phyloP scores from a whole-genome alignment of 2,888 invertebrate species.

The Spisula subtruncata region DNA sequence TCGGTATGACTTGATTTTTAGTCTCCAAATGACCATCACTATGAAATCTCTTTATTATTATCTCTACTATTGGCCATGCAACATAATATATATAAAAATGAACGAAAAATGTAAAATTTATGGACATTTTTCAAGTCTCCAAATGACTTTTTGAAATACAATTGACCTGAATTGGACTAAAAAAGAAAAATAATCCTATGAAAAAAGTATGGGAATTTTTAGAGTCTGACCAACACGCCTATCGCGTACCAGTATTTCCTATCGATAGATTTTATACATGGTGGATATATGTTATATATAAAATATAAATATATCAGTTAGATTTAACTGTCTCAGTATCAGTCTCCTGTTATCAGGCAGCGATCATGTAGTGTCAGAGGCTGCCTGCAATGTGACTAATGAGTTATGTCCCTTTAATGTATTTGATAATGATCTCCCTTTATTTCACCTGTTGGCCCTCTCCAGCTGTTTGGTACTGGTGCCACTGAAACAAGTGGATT shows the following conservation, averaged over 20 bases:
- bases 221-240: background rate
- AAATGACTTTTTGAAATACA: too few species aligned
- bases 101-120: too few species aligned
- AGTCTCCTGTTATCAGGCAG: background rate
- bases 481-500: conserved; percentile 58
- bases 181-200: too few species aligned
- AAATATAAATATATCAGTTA: background rate
- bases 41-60: too few species aligned
- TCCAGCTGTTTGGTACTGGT: conserved; percentile 44
- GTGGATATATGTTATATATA: background rate
- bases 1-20: too few species aligned
- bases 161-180: too few species aligned
- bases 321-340: background rate
- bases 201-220: too few species aligned
- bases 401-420: conserved; percentile 57
- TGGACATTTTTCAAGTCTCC: too few species aligned
- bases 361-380: conserved; percentile 33
- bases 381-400: conserved; percentile 43
- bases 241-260: background rate
- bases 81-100: too few species aligned
- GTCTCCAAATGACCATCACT: too few species aligned
- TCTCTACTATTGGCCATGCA: too few species aligned
- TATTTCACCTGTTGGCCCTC: conserved; percentile 62
- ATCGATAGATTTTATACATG: background rate
- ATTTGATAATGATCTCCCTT: conserved; percentile 64